These are phyloP conservation scores for Aphodius sticticus DNA, from an alignment of 2,888 invertebrate species.

Conservation along the genomic window DNA sequence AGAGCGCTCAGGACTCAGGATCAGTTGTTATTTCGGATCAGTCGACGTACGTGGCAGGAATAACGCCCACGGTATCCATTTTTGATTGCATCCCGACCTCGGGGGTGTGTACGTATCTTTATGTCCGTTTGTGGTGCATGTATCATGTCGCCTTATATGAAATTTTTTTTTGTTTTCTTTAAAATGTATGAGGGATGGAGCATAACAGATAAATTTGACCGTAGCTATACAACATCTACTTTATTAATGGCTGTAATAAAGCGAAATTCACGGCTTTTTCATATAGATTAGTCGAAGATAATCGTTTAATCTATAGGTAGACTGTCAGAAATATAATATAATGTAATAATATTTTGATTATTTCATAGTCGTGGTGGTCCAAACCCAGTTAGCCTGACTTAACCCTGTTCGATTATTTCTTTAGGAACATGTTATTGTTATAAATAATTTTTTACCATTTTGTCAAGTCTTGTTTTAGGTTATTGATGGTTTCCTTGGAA, in stretches of 20 bases:
- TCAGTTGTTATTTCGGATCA: conserved; percentile 45
- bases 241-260: background rate
- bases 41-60: conserved; percentile 45
- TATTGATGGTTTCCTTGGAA: no score
- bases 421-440: no score
- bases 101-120: background rate
- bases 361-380: no score
- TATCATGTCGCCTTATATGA: background rate
- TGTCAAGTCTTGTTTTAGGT: no score
- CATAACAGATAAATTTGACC: background rate
- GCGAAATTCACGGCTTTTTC: no score
- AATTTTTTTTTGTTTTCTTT: background rate
- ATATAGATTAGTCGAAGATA: no score
- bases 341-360: no score
- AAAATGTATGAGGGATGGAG: background rate
- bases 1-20: conserved; percentile 21
- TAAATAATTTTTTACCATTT: no score
- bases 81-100: conserved; percentile 4
- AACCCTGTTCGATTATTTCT: no score
- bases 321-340: no score
- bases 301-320: no score
- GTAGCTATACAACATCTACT: background rate
- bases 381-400: no score
- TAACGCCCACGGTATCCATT: background rate
- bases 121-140: background rate